Conservation (phyloP, 2,888 invertebrate genomes). For the Camponotus fellah region DNA sequence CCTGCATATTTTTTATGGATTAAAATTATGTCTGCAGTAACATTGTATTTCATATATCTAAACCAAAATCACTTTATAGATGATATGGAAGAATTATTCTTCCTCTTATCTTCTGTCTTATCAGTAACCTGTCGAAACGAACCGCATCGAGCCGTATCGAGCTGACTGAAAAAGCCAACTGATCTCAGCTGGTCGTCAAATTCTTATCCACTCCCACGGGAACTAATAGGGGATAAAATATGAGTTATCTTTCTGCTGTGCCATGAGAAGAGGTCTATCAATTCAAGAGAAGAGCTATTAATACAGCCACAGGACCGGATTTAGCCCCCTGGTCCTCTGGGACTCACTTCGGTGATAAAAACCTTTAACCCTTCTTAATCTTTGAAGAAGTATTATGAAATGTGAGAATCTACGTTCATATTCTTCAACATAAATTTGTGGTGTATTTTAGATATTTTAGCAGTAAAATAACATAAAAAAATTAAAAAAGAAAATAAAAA, state of each 20-base stretch:
- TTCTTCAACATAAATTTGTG: conserved; percentile 67
- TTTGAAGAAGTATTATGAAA: conserved; percentile 54
- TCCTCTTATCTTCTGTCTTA: conserved; percentile 48
- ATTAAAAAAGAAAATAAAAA: background rate
- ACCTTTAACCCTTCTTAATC: conserved; percentile 79
- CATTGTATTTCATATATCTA: background rate
- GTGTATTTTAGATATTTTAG: conserved; percentile 36
- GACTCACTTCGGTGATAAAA: conserved; percentile 77
- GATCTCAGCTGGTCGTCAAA: conserved; percentile 82
- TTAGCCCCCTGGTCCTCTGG: conserved; percentile 74
- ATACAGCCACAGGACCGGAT: conserved; percentile 82
- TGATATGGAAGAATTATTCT: conserved; percentile 28
- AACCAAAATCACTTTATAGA: background rate
- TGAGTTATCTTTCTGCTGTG: conserved; percentile 74
- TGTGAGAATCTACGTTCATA: conserved; percentile 47
- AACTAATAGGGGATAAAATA: conserved; percentile 81
- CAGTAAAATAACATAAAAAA: background rate
- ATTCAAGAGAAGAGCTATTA: conserved; percentile 83
- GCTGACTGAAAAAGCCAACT: conserved; percentile 70
- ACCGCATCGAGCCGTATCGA: background rate
- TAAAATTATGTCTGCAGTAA: background rate
- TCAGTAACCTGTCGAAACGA: conserved; percentile 61
- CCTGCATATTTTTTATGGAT: background rate
- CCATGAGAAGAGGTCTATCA: conserved; percentile 80
- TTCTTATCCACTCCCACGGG: conserved; percentile 80